Evolutionary conservation across 2,888 invertebrate genomes (phyloP).

Genomic region (Macrosiphum euphorbiae): DNA sequence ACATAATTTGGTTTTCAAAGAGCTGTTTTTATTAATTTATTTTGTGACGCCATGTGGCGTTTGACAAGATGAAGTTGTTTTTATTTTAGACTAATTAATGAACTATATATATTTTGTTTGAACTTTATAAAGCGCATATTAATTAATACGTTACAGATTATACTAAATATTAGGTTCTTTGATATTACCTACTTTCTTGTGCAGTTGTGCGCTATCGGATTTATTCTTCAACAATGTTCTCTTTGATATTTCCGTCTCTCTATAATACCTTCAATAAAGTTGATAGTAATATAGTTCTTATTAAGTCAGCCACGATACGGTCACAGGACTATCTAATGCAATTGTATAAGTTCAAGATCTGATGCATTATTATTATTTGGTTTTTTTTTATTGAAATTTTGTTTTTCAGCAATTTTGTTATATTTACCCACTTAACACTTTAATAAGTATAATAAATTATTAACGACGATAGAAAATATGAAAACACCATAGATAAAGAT

Average conservation of each 20-base stretch:
- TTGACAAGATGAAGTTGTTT: neutral
- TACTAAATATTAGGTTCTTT: neutral
- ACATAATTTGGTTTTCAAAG: neutral
- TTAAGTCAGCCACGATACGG: neutral
- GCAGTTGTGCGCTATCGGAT: neutral
- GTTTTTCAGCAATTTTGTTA: neutral
- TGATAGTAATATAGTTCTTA: neutral
- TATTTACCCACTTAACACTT: neutral
- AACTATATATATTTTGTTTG: neutral
- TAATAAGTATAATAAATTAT: neutral
- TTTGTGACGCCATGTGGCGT: no score
- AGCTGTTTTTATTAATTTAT: no score
- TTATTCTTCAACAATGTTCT: neutral
- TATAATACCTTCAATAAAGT: neutral
- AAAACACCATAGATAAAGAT: no score
- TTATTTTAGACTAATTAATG: neutral
- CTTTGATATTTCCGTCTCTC: neutral
- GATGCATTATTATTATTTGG: neutral
- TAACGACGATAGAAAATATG: no score
- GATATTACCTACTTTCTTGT: neutral
- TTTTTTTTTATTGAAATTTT: neutral
- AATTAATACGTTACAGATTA: neutral
- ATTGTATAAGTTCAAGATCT: neutral
- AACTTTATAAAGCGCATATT: neutral
- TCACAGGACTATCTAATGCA: neutral